Conservation (phyloP, 2,797 vertebrate genomes). For the Anabas testudineus region DNA sequence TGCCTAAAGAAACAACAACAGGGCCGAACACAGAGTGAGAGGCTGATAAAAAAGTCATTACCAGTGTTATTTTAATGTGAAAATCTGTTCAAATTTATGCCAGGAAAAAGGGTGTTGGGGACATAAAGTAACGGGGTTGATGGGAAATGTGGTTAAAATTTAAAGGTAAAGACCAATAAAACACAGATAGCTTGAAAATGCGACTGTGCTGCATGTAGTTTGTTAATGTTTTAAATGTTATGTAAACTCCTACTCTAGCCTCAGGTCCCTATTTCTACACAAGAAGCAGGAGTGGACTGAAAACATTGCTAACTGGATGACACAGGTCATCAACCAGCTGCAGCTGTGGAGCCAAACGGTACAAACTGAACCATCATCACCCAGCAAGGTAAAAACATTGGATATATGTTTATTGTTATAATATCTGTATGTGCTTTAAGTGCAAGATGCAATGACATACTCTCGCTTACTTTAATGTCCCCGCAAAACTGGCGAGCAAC, state of each 20-base stretch:
- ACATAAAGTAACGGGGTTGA: background rate
- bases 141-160: background rate
- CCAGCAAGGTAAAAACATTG: slow-evolving; percentile 53
- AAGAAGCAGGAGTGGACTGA: slow-evolving; percentile 42
- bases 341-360: slow-evolving; percentile 48
- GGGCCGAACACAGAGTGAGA: too few species aligned
- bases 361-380: slow-evolving; percentile 19
- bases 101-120: background rate
- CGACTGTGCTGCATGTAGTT: background rate
- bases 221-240: background rate
- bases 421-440: too few species aligned
- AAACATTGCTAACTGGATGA: slow-evolving; percentile 16
- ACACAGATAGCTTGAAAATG: background rate
- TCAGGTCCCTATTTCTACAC: slow-evolving; percentile 23
- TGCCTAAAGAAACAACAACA: too few species aligned
- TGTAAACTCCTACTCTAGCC: slow-evolving; percentile 21
- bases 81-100: background rate
- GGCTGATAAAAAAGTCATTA: background rate
- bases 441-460: too few species aligned
- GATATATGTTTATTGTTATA: too few species aligned
- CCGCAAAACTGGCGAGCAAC: too few species aligned
- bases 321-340: slow-evolving; percentile 36
- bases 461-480: too few species aligned
- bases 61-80: background rate
- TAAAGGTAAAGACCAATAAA: background rate